Evolutionary conservation across 2,888 invertebrate species (phyloP), one percentile per base, ranked within the genome.

Genomic region (Heliconius cydno): DNA sequence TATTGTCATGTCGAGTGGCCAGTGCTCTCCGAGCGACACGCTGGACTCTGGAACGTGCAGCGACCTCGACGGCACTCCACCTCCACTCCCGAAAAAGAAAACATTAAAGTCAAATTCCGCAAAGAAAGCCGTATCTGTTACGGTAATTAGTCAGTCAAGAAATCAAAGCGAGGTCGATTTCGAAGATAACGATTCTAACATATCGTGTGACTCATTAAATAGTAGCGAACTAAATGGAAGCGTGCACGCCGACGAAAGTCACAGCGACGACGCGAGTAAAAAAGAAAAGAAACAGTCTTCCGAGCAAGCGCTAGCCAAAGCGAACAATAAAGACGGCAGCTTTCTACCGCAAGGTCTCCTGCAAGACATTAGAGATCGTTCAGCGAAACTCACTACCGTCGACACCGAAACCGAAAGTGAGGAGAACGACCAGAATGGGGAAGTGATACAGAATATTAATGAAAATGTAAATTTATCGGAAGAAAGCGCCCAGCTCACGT

Each of bases 41-140:
- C 90, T 98, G 82, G 98, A 98, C 91, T 98, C 98, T 80, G 98
- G 98, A 71, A 98, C 98, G 60, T 97, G 98, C 92, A 98, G 97
- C 89, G 98, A 98, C 91, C 95, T 98, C 85, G 98, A 98, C 86
- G 96, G 96, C 66, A 97, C 97, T 34, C 97, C 97, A 78, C 97
- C 97, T 3, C 92, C 96, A 82, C 95, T 96, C 30, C 96, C 96
- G 85, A 97, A 97, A 93, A 97, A 96, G 90, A 97, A 96, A 89
- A 95, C 93, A 60, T 90, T 95, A 13, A 95, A 94, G 88, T 90
- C 90, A 70, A 94, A 90, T 85, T 89, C 94, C 78, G 91, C 93
- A 82, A 95, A 95, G 89, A 94, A 93, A 91, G 91, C 90, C 68
- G 95, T 96, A 80, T 96, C 95, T 82, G 96, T 96, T 82, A 96